Evolutionary conservation across 2,113 vertebrate species (phyloP).

Genomic region (Sylvia atricapilla): DNA sequence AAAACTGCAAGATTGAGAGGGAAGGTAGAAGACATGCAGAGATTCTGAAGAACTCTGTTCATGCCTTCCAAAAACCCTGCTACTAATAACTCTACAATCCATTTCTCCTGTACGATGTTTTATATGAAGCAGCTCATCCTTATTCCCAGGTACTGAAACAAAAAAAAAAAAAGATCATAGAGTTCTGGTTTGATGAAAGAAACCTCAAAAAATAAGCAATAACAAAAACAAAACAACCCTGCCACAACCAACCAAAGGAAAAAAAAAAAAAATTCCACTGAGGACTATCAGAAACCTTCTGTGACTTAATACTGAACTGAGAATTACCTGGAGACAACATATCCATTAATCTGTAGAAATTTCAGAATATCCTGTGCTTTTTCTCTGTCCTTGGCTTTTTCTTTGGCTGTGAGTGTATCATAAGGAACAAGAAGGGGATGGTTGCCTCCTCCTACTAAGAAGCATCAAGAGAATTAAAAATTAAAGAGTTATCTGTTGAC

Average conservation of each 20-base stretch:
- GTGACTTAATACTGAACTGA: not conserved
- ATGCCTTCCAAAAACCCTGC: not conserved
- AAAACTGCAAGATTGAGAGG: not conserved
- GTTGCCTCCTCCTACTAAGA: constrained; percentile 85
- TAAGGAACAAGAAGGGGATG: constrained; percentile 94
- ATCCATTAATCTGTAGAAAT: constrained; percentile 95
- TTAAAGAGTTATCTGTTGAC: not conserved
- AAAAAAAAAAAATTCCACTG: too few species aligned
- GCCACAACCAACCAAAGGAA: not conserved
- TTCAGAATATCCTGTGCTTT: constrained; percentile 96
- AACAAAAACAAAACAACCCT: fast-evolving
- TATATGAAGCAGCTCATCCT: not conserved
- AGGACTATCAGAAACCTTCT: not conserved
- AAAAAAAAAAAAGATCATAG: not conserved
- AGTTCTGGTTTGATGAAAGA: not conserved
- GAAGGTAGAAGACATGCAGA: not conserved
- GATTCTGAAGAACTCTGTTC: not conserved
- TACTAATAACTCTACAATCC: not conserved
- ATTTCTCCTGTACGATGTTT: not conserved
- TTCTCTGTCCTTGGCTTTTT: constrained; percentile 93
- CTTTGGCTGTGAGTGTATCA: constrained; percentile 94
- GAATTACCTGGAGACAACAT: constrained; percentile 87
- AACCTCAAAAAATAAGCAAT: not conserved
- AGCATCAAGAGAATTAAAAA: constrained; percentile 19
- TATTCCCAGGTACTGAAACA: not conserved